Base-by-base conservation (phyloP, 1,140 invertebrate genomes). In the Lepidotrigona ventralis region DNA sequence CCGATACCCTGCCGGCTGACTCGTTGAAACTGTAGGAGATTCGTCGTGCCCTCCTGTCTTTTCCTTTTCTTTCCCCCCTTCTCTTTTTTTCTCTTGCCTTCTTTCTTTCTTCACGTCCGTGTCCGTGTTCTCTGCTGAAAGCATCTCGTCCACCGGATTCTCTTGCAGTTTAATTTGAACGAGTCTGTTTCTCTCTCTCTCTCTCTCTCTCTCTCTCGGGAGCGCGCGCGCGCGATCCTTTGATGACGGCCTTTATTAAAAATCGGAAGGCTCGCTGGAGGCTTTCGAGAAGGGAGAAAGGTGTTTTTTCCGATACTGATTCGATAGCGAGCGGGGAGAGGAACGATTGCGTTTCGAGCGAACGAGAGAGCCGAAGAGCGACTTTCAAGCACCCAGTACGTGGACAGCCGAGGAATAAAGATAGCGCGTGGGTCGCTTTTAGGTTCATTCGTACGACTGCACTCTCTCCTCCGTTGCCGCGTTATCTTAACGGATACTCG, bases 401-500 rank as follows among this genome's bases (percentile, higher is more conserved):
- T 85, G 79, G 75, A 39, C n/a, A 54, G 29, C 66, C 21, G 54
- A 46, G 85, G 66, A 84, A 87, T 86, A 78, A 90, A 87, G 88
- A 87, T 89, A 90, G 81, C 81, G 77, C 74, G 83, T 85, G 85
- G 80, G 69, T 83, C 72, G 80, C 56, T 80, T 89, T 86, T 85
- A 82, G 69, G 68, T 79, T 53, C 60, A 79, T 63, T 76, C 66
- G 81, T 75, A 84, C 82, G 39, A 46, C 80, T 82, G 69, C 72
- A 60, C 58, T 69, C 64, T 56, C 58, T 69, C 64, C 51, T 33
- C 78, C 53, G 63, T 74, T 86, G 70, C 63, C n/a, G 60, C 85
- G 86, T 90, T 90, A 90, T 90, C 89, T 90, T 88, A 89, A 89
- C 86, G 86, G 72, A 89, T 80, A 83, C 82, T 73, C 82, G 84